A percentile compares a stretch with the other conserved stretches of the same genome.
Evolutionary conservation across 2,888 invertebrate species (phyloP).

Genomic region (Archips xylosteana): DNA sequence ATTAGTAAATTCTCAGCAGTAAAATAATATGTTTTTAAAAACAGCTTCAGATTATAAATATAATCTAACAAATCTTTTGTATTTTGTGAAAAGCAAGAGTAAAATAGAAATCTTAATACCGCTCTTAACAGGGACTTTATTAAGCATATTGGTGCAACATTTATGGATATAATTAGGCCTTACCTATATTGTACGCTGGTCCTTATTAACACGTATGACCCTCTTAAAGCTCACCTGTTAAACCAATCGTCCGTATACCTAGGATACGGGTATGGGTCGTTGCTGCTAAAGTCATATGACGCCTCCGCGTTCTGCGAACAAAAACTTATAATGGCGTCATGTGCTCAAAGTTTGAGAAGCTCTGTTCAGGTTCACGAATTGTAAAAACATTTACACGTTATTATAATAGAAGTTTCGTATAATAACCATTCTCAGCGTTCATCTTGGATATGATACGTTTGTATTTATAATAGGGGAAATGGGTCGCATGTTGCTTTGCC

Average conservation of each 20-base stretch:
- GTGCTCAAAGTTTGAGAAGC: not conserved
- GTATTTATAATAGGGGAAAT: not conserved
- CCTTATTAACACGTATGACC: not conserved
- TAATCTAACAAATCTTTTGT: too few species aligned
- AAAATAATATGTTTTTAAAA: too few species aligned
- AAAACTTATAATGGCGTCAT: constrained; percentile 28
- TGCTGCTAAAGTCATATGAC: constrained; percentile 99
- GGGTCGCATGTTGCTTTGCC: not conserved
- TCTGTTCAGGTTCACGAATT: not conserved
- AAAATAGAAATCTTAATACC: too few species aligned
- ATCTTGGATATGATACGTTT: not conserved
- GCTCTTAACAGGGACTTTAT: too few species aligned
- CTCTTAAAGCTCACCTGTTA: constrained; percentile 92
- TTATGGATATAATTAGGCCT: not conserved
- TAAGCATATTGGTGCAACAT: too few species aligned
- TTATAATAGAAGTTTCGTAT: not conserved
- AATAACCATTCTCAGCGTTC: not conserved
- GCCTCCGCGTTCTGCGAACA: constrained; percentile 96
- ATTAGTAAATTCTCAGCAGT: too few species aligned
- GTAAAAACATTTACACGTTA: not conserved
- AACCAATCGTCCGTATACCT: constrained; percentile 99
- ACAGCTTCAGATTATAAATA: not conserved
- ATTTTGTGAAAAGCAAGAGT: too few species aligned
- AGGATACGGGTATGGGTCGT: constrained; percentile 99
- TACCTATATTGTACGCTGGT: not conserved